A percentile compares a stretch with the other conserved stretches of the same genome.
Conservation (phyloP, 2,888 invertebrate genomes). For the Zelleria hepariella region DNA sequence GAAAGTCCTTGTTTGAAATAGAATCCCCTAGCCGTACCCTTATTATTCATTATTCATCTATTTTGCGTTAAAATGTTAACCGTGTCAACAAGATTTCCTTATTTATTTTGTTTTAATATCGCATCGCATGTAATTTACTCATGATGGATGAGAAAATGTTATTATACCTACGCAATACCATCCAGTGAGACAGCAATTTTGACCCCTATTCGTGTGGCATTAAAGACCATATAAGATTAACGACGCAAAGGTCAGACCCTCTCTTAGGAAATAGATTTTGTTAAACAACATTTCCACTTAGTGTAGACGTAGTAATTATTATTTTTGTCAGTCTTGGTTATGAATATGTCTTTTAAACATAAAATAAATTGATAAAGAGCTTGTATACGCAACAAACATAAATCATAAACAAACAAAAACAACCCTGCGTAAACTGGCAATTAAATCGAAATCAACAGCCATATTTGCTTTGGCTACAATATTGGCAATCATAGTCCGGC, state of each 20-base stretch:
- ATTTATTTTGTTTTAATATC: slow-evolving; percentile 3
- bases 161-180: not conserved
- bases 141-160: slow-evolving; percentile 24
- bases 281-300: not conserved
- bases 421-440: too few species aligned
- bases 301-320: too few species aligned
- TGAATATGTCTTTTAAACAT: not conserved
- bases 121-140: slow-evolving; percentile 20
- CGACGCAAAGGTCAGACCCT: not conserved
- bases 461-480: too few species aligned
- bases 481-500: too few species aligned
- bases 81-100: not conserved
- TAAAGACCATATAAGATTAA: not conserved
- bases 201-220: not conserved
- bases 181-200: not conserved
- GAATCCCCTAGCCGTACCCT: not conserved
- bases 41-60: not conserved
- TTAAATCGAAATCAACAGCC: too few species aligned
- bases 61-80: not conserved
- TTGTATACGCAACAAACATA: too few species aligned
- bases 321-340: not conserved
- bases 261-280: not conserved
- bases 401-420: too few species aligned
- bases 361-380: too few species aligned
- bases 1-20: too few species aligned